A percentile compares a stretch with the other conserved stretches of the same genome.
Conservation (phyloP, 2,797 vertebrate species). For the Molossus molossus region DNA sequence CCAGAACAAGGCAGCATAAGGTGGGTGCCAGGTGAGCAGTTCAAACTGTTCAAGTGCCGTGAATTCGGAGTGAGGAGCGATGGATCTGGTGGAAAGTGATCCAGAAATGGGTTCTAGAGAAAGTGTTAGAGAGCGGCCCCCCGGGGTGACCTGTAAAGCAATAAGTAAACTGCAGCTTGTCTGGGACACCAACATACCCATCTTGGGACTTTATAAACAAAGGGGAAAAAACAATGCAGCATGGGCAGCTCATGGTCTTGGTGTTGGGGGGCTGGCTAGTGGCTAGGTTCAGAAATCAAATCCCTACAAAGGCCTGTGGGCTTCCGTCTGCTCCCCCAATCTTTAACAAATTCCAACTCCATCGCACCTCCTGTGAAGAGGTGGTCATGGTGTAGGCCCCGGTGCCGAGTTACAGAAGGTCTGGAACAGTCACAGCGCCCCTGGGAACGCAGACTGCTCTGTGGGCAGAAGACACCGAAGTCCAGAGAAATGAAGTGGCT, state of each 20-base stretch:
- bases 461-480: neutral
- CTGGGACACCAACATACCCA: neutral
- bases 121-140: neutral
- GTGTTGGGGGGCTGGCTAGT: too few relatives aligned
- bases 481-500: neutral
- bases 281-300: neutral
- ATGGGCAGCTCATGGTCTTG: neutral
- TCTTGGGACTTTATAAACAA: neutral
- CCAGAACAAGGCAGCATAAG: neutral
- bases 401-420: neutral
- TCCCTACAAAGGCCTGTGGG: fast-evolving
- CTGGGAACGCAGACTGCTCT: neutral
- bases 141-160: neutral
- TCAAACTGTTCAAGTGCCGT: neutral
- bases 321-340: neutral
- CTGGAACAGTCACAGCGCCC: neutral
- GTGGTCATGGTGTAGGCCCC: neutral
- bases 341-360: neutral
- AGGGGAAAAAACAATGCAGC: neutral
- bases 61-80: neutral
- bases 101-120: neutral
- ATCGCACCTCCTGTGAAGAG: neutral
- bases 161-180: neutral
- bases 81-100: neutral
- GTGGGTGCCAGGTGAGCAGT: neutral